Percentiles rank a stretch among this genome's conserved stretches.
These are phyloP conservation scores for Holcopasites calliopsidis DNA, from an alignment of 1,140 invertebrate genomes.

Conservation along the genomic window DNA sequence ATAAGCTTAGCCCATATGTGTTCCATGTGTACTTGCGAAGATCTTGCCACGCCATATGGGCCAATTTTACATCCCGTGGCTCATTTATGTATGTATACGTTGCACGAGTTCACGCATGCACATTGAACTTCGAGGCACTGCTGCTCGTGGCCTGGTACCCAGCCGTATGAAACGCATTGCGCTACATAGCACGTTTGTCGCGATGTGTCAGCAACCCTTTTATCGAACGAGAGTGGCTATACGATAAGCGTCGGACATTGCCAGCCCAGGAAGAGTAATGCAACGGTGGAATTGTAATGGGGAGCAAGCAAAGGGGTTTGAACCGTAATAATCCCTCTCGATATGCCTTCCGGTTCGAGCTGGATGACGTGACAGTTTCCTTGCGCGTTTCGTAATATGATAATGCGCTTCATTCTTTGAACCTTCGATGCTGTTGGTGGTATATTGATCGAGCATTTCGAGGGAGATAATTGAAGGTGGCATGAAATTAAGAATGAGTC, in stretches of 20 bases:
- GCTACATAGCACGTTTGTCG: too few relatives aligned
- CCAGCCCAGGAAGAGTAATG: neutral
- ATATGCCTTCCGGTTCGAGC: conserved; percentile 5
- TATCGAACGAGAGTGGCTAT: conserved; percentile 10
- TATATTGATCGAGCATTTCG: neutral
- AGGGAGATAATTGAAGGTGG: neutral
- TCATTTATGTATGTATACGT: conserved; percentile 38
- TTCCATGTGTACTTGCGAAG: conserved; percentile 37
- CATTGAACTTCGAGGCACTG: neutral
- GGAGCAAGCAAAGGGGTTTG: conserved; percentile 9
- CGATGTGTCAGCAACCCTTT: conserved; percentile 9
- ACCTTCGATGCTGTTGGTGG: neutral
- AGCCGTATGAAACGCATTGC: too few relatives aligned
- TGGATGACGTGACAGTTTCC: neutral
- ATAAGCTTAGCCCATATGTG: neutral
- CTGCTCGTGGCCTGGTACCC: neutral
- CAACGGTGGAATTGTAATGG: conserved; percentile 24
- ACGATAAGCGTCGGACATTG: neutral
- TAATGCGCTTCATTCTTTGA: neutral
- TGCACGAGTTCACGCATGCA: conserved; percentile 3
- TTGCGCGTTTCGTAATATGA: neutral
- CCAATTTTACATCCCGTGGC: conserved; percentile 47
- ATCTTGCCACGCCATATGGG: conserved; percentile 10
- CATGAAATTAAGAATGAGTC: neutral
- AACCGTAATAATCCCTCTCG: conserved; percentile 14